Percentiles rank a stretch among this genome's conserved stretches.
Evolutionary conservation across 1,140 invertebrate genomes (phyloP).

Genomic region (Arctopsyche grandis): DNA sequence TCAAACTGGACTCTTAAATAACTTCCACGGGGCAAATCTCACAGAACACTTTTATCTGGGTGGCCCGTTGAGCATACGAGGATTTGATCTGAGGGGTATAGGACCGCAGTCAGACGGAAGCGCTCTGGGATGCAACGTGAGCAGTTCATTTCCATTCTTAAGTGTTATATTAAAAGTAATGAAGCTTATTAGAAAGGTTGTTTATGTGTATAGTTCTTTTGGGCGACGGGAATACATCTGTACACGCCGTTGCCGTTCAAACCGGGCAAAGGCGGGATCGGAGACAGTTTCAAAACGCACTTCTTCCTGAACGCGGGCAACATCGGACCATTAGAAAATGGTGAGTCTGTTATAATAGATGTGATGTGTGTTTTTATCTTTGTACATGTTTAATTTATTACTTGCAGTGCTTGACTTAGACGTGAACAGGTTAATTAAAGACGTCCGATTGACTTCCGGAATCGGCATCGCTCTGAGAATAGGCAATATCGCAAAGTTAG

Average conservation of each 20-base stretch:
- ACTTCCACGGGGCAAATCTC: slow-evolving; percentile 73
- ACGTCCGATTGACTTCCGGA: slow-evolving; percentile 73
- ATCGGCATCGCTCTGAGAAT: slow-evolving; percentile 81
- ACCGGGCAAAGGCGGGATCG: slow-evolving; percentile 77
- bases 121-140: slow-evolving; percentile 72
- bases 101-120: slow-evolving; percentile 82
- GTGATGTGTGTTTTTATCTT: not conserved
- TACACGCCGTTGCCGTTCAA: slow-evolving; percentile 88
- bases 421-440: slow-evolving; percentile 62
- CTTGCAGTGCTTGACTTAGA: slow-evolving; percentile 60
- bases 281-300: slow-evolving; percentile 83
- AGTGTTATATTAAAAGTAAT: not conserved
- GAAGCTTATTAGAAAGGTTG: too few relatives aligned
- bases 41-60: slow-evolving; percentile 88
- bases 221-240: slow-evolving; percentile 82
- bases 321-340: slow-evolving; percentile 65
- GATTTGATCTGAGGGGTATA: slow-evolving; percentile 83
- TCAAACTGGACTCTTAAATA: slow-evolving; percentile 75
- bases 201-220: slow-evolving; percentile 71
- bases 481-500: slow-evolving; percentile 80
- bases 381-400: slow-evolving; percentile 35
- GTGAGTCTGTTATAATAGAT: not conserved
- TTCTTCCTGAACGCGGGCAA: slow-evolving; percentile 88
- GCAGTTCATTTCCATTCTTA: slow-evolving; percentile 23
- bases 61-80: slow-evolving; percentile 84